Conservation (phyloP, 1,140 invertebrate genomes). For the Penaeus indicus region DNA sequence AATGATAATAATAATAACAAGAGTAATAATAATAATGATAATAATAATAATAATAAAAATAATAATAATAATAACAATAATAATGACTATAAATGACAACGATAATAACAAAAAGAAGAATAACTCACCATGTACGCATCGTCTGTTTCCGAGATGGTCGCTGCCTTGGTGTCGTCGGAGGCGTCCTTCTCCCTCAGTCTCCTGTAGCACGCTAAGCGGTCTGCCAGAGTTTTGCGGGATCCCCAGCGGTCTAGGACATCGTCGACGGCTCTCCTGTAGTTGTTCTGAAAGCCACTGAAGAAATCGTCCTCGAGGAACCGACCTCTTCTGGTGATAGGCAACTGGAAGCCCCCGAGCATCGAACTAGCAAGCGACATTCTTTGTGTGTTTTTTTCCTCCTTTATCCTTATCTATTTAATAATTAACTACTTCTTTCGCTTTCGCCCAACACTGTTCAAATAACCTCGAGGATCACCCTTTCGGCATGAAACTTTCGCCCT, state of each 20-base stretch:
- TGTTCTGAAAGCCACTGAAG: slow-evolving; percentile 52
- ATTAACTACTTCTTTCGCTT: too few relatives aligned
- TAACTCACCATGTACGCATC: slow-evolving; percentile 38
- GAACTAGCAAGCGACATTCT: slow-evolving; percentile 37
- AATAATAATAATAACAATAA: too few relatives aligned
- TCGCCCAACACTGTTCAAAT: too few relatives aligned
- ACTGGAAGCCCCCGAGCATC: slow-evolving; percentile 37
- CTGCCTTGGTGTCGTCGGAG: slow-evolving; percentile 53
- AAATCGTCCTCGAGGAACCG: slow-evolving; percentile 51
- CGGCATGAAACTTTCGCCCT: too few relatives aligned
- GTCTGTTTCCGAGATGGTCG: slow-evolving; percentile 46
- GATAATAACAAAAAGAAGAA: too few relatives aligned
- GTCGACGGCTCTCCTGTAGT: slow-evolving; percentile 43
- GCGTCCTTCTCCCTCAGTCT: slow-evolving; percentile 41
- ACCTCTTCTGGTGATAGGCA: slow-evolving; percentile 51
- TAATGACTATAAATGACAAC: too few relatives aligned
- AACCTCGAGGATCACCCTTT: too few relatives aligned
- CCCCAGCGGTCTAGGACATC: slow-evolving; percentile 53
- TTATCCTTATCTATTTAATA: neutral
- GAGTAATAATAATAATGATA: too few relatives aligned
- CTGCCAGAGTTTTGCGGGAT: slow-evolving; percentile 30
- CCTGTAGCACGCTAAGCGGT: slow-evolving; percentile 58
- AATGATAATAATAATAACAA: too few relatives aligned
- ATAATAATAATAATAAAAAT: too few relatives aligned
- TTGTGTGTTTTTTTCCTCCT: neutral